Evolutionary conservation across 2,888 invertebrate genomes (phyloP), one percentile per base, ranked within the genome.

Genomic region (Ceriagrion tenellum): DNA sequence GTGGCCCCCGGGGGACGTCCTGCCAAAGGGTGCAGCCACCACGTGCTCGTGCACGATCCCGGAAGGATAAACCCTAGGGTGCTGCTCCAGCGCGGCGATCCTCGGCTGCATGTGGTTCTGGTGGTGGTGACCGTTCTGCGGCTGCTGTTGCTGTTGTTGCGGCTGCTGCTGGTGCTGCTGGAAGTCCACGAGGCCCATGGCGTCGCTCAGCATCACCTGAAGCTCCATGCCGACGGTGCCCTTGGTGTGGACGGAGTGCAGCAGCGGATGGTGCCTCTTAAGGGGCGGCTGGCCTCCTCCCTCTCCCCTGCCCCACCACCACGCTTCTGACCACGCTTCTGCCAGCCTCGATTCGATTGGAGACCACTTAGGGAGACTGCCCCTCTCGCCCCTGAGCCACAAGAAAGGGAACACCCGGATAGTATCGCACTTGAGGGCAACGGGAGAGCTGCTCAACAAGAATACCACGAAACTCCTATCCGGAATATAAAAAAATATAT

Each of bases 171-270:
- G 95, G 59, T 95, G 95, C 26, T 95, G 95, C 74, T 90, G 96
- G 35, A 95, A 20, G 81, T 96, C 96, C 95, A 95, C 95, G 63
- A 96, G 95, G 55, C 95, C 95, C 55, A 95, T 95, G 59, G 95
- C 95, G 95, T 96, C 96, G 55, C 95, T 95, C 95, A 95, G 95
- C 40, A 95, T 95, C 56, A 95, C 95, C 88, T 96, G 96, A 90
- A 96, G 95, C 95, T 96, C 96, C 95, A 96, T 96, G 47, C 95
- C 95, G 69, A 93, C 47, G n/a, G 89, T 55, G 20, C 47, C 88
- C 26, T 81, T 81, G 81, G 47, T 10, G 69, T 47, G 2, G 69
- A 26, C 69, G 88, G 91, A 40, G 16, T 63, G 35, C 47, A 16
- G 47, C 26, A 93, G 59, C 40, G 26, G n/a, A 30, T 30, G 93